Percentiles rank a stretch among this genome's conserved stretches.
Conservation (phyloP, 2,797 vertebrate genomes). For the Trichosurus vulpecula region DNA sequence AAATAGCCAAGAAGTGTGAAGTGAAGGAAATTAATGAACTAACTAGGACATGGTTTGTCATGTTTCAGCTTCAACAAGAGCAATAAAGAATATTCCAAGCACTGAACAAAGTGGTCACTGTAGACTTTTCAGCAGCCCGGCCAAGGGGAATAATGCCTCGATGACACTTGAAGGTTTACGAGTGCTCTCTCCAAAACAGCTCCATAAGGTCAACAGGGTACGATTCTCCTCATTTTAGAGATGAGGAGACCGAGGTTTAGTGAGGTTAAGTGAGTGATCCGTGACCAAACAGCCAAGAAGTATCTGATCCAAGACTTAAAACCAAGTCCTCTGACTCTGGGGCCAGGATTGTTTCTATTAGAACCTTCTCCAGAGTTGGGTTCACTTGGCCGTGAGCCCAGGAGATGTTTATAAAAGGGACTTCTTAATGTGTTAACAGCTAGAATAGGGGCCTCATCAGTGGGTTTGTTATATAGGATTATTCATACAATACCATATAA, state of each 20-base stretch:
- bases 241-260: not conserved
- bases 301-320: not conserved
- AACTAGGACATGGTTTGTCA: not conserved
- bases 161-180: not conserved
- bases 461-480: not conserved
- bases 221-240: not conserved
- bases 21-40: constrained; percentile 5
- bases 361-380: not conserved
- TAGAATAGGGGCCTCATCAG: not conserved
- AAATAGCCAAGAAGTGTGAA: not conserved
- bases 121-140: not conserved
- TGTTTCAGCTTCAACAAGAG: not conserved
- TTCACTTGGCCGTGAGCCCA: not conserved
- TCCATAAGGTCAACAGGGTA: not conserved
- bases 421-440: not conserved
- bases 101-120: not conserved
- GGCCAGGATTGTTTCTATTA: not conserved
- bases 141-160: not conserved
- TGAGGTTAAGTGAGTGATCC: not conserved
- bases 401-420: not conserved
- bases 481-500: not conserved
- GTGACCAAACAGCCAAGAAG: not conserved
- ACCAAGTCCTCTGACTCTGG: not conserved
- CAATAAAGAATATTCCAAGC: not conserved
- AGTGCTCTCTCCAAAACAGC: not conserved